Percentiles rank a stretch among this genome's conserved stretches.
Conservation (phyloP, 2,113 vertebrate species). For the Mus spicilegus region DNA sequence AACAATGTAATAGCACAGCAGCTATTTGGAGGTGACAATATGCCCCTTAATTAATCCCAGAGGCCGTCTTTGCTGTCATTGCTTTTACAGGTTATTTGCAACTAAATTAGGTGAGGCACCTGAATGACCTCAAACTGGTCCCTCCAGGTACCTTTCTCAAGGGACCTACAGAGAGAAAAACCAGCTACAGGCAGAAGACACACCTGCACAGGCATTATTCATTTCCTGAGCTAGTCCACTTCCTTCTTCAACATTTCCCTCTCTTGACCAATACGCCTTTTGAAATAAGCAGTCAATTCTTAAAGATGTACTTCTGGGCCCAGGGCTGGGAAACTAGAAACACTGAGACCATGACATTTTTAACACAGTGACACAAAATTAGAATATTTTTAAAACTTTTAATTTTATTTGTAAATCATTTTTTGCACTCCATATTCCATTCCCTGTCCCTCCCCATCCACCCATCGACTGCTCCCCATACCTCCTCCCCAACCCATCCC, state of each 20-base stretch:
- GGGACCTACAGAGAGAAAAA: slow-evolving; percentile 31
- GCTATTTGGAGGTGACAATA: slow-evolving; percentile 41
- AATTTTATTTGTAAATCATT: too few relatives aligned
- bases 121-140: not conserved
- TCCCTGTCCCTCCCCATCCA: too few relatives aligned
- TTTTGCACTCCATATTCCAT: too few relatives aligned
- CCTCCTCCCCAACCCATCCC: too few relatives aligned
- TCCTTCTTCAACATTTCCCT: slow-evolving; percentile 71
- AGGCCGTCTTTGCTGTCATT: not conserved
- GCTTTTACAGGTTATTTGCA: not conserved
- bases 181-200: slow-evolving; percentile 21
- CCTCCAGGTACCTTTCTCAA: slow-evolving; percentile 44
- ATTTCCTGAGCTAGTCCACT: slow-evolving; percentile 75
- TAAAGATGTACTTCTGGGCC: slow-evolving; percentile 11
- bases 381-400: not conserved
- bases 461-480: too few relatives aligned
- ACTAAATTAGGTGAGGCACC: not conserved
- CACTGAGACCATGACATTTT: not conserved
- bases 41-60: not conserved
- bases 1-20: not conserved
- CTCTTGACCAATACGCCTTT: slow-evolving; percentile 50
- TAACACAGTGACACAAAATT: slow-evolving; percentile 17
- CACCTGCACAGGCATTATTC: not conserved
- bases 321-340: not conserved
- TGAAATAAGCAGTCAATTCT: slow-evolving; percentile 37